phyloP scores from a whole-genome alignment of 2,797 vertebrate genomes.

The Iguana delicatissima region DNA sequence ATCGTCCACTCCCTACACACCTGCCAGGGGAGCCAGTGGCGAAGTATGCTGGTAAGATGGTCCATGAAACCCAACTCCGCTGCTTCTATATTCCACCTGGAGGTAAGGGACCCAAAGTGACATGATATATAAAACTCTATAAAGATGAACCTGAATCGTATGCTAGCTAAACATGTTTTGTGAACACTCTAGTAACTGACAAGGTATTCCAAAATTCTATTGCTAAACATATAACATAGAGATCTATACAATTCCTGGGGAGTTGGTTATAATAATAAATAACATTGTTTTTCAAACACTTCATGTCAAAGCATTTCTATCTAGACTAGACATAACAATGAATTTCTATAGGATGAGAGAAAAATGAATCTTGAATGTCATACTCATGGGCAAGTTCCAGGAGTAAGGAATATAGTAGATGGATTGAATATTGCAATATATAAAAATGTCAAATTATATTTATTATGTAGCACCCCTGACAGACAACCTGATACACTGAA shows the following conservation, averaged over 20 bases:
- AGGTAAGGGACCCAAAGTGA: conserved; percentile 84
- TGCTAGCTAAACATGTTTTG: neutral
- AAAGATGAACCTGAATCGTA: neutral
- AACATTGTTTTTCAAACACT: neutral
- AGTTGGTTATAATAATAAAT: neutral
- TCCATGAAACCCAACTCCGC: conserved; percentile 89
- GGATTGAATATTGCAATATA: neutral
- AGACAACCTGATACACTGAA: neutral
- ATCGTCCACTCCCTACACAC: conserved; percentile 74
- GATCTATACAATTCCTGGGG: conserved; percentile 8
- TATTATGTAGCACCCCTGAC: neutral
- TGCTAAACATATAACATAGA: neutral
- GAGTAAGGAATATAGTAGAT: neutral
- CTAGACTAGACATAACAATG: neutral
- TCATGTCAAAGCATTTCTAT: neutral
- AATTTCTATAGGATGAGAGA: neutral
- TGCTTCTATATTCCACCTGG: conserved; percentile 88
- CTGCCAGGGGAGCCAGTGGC: conserved; percentile 83
- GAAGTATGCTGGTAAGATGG: conserved; percentile 89
- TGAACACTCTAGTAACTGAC: neutral
- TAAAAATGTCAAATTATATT: neutral
- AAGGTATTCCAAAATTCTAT: neutral
- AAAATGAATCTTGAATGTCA: neutral
- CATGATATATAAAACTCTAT: neutral
- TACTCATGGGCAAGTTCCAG: neutral